Evolutionary conservation across 1,140 invertebrate species (phyloP), one percentile per base, ranked within the genome.

Genomic region (Drosophila kikkawai): DNA sequence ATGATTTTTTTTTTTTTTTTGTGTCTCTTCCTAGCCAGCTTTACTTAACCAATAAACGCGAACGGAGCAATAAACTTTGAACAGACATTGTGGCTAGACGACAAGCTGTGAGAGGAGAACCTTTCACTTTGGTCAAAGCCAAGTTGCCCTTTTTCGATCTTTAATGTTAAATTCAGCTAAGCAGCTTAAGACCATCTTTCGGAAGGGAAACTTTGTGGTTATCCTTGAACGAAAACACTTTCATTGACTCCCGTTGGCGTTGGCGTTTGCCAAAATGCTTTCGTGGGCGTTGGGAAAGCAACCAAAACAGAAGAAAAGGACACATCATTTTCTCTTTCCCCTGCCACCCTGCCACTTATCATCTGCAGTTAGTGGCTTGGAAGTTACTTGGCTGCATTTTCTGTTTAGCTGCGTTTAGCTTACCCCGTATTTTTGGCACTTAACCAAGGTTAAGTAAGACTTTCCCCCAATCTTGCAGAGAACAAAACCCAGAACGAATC

Each of bases 371-470:
- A 73, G 70, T 79, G 75, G 66, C 78, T 85, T 51, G 60, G 64
- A 87, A 82, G 78, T 64, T 71, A 57, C 51, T 81, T 76, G 64
- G 59, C 65, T 80, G 47, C 56, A 60, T 73, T 80, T 80, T 70
- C 64, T 55, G 70, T 66, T 42, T 50, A 63, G 57, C 55, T 86
- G 50, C 75, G 56, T 69, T 78, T 78, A 69, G 75, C 58, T 79
- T 79, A 71, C 47, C 39, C 70, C 51, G 26, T 39, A 55, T 63
- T 82, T 82, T 88, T 88, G 83, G 76, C 76, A 83, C 76, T 77
- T 77, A 55, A 48, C 80, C 83, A 86, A 86, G 83, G 83, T 76
- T 74, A 83, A 79, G 64, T 81, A 69, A 73, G 69, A 73, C 45
- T 71, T 73, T 73, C 67, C 67, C 69, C 36, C 50, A 48, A 26